Conservation (phyloP, 2,797 vertebrate species). For the Falco cherrug region DNA sequence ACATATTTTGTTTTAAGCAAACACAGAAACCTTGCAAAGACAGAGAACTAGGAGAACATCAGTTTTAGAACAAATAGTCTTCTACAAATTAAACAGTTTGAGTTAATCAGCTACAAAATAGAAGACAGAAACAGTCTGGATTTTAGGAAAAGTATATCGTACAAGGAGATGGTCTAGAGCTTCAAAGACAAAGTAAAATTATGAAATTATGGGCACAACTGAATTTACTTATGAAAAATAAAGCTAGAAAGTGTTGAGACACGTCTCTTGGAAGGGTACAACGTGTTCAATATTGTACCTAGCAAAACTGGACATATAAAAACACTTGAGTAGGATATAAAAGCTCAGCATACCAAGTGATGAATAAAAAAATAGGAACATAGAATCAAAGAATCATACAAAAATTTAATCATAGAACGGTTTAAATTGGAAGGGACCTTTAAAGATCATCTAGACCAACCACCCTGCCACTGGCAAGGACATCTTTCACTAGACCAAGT, state of each 20-base stretch:
- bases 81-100: neutral
- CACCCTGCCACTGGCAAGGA: no score
- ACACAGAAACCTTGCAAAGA: neutral
- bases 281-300: neutral
- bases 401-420: no score
- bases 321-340: neutral
- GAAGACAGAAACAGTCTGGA: neutral
- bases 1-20: fast-evolving
- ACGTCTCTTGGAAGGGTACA: neutral
- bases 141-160: neutral
- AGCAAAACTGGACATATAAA: neutral
- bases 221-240: neutral
- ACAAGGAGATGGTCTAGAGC: neutral
- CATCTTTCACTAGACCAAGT: no score
- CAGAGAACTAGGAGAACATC: neutral
- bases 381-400: no score
- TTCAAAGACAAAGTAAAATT: neutral
- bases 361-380: neutral
- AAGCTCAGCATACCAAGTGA: neutral
- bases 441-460: no score
- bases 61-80: neutral
- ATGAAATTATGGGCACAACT: neutral
- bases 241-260: neutral
- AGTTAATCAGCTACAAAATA: neutral
- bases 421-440: no score